These are phyloP conservation scores for Xylophagus ater DNA, from an alignment of 2,888 invertebrate species.

Conservation along the genomic window DNA sequence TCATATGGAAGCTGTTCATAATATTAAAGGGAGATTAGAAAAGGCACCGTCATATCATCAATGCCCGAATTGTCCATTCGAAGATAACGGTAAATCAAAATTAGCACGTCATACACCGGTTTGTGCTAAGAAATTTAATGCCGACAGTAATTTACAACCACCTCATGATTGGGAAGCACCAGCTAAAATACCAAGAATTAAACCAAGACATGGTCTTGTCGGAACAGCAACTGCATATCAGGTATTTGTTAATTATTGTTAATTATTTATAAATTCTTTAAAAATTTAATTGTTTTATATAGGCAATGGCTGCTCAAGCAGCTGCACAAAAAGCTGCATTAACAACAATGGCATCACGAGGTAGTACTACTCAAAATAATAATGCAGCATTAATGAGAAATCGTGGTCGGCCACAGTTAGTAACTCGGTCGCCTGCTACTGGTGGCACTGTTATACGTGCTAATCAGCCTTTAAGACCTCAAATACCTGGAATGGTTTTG, in stretches of 20 bases:
- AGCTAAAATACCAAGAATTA: constrained; percentile 69
- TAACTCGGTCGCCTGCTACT: constrained; percentile 25
- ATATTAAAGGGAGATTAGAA: constrained; percentile 70
- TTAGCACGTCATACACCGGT: constrained; percentile 76
- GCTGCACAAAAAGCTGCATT: constrained; percentile 38
- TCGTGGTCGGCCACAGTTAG: constrained; percentile 31
- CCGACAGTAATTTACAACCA: constrained; percentile 75
- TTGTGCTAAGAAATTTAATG: constrained; percentile 81
- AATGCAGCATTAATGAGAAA: constrained; percentile 24
- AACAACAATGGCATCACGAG: constrained; percentile 33
- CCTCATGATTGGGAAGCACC: constrained; percentile 88
- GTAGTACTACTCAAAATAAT: constrained; percentile 25
- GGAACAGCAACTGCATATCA: constrained; percentile 41
- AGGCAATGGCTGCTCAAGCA: constrained; percentile 40
- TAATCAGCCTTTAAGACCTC: constrained; percentile 20
- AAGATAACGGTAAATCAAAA: constrained; percentile 87
- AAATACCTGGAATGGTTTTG: constrained; percentile 29
- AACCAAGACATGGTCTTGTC: constrained; percentile 38
- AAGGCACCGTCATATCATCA: constrained; percentile 80
- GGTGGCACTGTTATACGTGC: constrained; percentile 17
- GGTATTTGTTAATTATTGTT: constrained; percentile 20
- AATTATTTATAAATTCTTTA: not conserved
- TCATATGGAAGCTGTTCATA: constrained; percentile 87
- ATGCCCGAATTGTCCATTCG: constrained; percentile 87
- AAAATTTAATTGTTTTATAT: not conserved